Base-by-base conservation (phyloP, 2,113 vertebrate genomes). In the Leucosticte australis region DNA sequence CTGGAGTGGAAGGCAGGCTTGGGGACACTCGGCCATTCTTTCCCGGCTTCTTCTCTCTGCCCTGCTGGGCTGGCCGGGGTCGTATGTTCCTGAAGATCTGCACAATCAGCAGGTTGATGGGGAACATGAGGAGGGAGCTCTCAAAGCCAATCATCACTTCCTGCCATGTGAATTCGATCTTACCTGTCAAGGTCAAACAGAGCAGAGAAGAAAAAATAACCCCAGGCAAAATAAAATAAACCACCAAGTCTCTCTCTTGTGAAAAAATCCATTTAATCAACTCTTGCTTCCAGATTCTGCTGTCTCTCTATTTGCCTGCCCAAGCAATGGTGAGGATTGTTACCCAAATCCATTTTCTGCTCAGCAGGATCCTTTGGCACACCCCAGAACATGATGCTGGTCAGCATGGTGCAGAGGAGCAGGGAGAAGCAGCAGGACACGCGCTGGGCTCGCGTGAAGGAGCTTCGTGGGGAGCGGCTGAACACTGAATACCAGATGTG, bases 281-380 rank as follows among this genome's bases (percentile, higher is more conserved):
- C 16, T 73, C 15, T 11, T 15, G 26, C 41, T 73, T 68, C 60
- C 39, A 70, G 21, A 56, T 87, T 87, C 24, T 92, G 24, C 39
- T 37, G 14, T 37, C 8, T 85, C 2, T 53, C 22, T 73, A 17
- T 83, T 77, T 77, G 62, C 78, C 50, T 62, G 49, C 42, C 59
- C 33, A 33, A 75, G 37, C 6, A 21, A 7, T 11, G 21, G 3
- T 31, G 70, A 80, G 8, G 13, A 7, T 55, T 75, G 42, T 96
- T 98, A 99, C 99, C 99, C 88, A 99, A 95, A 94, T 99, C 99
- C 99, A 99, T 99, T 92, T 99, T 99, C 96, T 99, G 99, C 95
- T 99, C 99, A 19, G 98, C 98, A 6, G 99, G 99, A 85, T 99
- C 98, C 79, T 98, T 99, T 52, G 99, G 99, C 73, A 99, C 97